These are phyloP conservation scores for Artibeus jamaicensis DNA, from an alignment of 2,797 vertebrate genomes.

Conservation along the genomic window DNA sequence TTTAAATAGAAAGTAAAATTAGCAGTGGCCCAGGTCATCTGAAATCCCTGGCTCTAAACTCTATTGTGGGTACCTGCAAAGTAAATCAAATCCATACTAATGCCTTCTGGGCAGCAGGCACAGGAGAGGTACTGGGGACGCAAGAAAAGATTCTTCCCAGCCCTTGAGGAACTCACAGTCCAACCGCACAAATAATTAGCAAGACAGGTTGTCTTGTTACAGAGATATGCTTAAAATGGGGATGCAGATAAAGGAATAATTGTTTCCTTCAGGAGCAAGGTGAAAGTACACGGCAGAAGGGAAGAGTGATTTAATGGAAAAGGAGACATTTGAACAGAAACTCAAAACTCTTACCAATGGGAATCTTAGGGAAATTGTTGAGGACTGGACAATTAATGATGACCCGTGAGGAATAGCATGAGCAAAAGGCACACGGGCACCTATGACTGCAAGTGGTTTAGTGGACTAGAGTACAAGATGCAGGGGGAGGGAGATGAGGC, in stretches of 20 bases:
- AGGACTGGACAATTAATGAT: not conserved
- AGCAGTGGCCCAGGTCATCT: not conserved
- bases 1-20: slow-evolving; percentile 8
- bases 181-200: not conserved
- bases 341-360: not conserved
- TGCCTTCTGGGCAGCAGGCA: not conserved
- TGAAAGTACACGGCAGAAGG: not conserved
- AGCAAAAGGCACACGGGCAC: not conserved
- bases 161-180: not conserved
- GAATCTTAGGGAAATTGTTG: not conserved
- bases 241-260: not conserved
- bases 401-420: not conserved
- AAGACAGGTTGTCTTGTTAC: not conserved
- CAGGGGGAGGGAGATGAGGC: not conserved
- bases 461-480: not conserved
- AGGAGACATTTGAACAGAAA: slow-evolving; percentile 26
- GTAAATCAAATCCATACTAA: not conserved
- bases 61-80: not conserved
- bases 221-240: not conserved
- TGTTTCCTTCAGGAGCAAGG: not conserved
- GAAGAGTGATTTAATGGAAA: not conserved
- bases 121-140: not conserved
- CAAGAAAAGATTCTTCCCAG: not conserved
- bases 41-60: not conserved
- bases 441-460: not conserved